phyloP scores from a whole-genome alignment of 2,797 vertebrate species.

The Acanthurus tractus region DNA sequence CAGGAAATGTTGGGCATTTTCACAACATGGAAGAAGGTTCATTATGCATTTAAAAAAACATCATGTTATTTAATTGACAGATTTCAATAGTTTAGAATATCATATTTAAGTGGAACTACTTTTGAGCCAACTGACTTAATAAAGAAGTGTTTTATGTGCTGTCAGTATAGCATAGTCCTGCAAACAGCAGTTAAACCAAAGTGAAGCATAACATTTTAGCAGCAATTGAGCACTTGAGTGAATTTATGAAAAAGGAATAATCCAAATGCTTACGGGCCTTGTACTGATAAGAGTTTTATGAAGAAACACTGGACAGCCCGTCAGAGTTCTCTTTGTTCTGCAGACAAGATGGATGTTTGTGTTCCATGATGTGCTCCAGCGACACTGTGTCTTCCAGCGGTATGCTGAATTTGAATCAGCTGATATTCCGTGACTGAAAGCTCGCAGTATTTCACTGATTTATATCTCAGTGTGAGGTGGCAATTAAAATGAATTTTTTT shows the following conservation, averaged over 20 bases:
- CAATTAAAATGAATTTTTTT: background rate
- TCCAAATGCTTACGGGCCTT: background rate
- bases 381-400: background rate
- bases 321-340: background rate
- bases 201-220: background rate
- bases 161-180: background rate
- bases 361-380: background rate
- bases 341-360: background rate
- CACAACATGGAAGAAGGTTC: background rate
- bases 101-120: too few relatives aligned
- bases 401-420: background rate
- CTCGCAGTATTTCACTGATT: background rate
- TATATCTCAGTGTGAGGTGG: background rate
- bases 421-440: constrained; percentile 4
- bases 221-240: background rate
- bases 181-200: background rate
- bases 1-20: background rate
- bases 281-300: too few relatives aligned
- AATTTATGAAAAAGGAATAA: background rate
- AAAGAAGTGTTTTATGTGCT: background rate
- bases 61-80: background rate
- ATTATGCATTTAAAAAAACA: background rate
- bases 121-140: background rate
- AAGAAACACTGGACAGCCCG: background rate
- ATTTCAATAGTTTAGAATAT: background rate